A percentile compares a stretch with the other conserved stretches of the same genome.
Conservation (phyloP, 2,888 invertebrate genomes). For the Tachina lurida region DNA sequence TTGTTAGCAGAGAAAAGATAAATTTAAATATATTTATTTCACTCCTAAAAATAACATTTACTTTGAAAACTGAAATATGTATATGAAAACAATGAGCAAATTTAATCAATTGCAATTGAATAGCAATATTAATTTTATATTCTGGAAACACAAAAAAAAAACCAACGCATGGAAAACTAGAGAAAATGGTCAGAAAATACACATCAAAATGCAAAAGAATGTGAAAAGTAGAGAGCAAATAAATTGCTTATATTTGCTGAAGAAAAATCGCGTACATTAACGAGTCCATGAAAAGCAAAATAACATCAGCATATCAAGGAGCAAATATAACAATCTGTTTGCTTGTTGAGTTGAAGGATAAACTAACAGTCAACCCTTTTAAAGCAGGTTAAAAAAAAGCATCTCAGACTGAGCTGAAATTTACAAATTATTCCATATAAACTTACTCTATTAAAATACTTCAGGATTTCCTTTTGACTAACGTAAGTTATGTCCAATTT, state of each 20-base stretch:
- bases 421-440: too few species aligned
- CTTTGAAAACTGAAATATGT: not conserved
- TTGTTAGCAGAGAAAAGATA: not conserved
- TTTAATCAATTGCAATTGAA: conserved; percentile 47
- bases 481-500: too few species aligned
- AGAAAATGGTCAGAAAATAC: not conserved
- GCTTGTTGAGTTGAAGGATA: conserved; percentile 9
- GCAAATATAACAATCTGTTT: conserved; percentile 10
- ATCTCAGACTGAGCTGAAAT: too few species aligned
- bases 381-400: not conserved
- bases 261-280: conserved; percentile 63
- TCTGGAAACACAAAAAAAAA: not conserved
- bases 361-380: not conserved
- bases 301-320: conserved; percentile 7
- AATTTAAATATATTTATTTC: too few species aligned
- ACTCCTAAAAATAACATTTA: not conserved
- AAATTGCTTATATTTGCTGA: conserved; percentile 48
- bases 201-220: conserved; percentile 1
- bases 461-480: too few species aligned
- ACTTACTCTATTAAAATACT: too few species aligned
- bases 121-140: conserved; percentile 40
- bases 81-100: conserved; percentile 28
- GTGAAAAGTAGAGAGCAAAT: conserved; percentile 9
- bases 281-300: conserved; percentile 58
- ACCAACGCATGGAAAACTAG: not conserved